phyloP scores from a whole-genome alignment of 30 jellyfish, hydroid and myxozoan species.

The Phacellophora camtschatica region DNA sequence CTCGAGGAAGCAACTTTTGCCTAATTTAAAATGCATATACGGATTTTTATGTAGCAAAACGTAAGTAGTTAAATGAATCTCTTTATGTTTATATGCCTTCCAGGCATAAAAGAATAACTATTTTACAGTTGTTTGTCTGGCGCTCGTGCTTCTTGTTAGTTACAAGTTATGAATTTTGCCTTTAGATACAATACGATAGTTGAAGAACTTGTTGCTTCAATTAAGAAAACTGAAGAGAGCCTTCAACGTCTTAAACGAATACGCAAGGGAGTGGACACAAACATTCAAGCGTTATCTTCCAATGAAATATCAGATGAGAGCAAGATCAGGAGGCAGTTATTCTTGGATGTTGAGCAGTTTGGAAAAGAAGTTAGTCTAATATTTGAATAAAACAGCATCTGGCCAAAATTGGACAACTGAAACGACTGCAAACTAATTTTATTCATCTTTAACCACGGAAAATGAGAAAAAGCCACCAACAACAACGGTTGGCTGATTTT shows the following conservation, averaged over 20 bases:
- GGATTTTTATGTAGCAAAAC: too few species aligned
- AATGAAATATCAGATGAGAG: conserved; percentile 83
- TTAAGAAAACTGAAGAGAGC: conserved; percentile 97
- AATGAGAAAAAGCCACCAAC: too few species aligned
- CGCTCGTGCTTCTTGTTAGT: not conserved
- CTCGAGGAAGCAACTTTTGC: too few species aligned
- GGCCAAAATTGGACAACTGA: too few species aligned
- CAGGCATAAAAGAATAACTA: too few species aligned
- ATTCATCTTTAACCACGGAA: too few species aligned
- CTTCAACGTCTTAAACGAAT: conserved; percentile 84
- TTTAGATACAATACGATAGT: conserved; percentile 70
- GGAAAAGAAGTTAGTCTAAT: conserved; percentile 84
- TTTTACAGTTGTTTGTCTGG: not conserved
- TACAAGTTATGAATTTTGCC: not conserved
- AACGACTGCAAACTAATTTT: too few species aligned
- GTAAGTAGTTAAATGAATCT: too few species aligned
- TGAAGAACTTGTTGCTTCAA: conserved; percentile 87
- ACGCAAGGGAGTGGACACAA: conserved; percentile 79
- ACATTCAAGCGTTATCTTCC: conserved; percentile 15
- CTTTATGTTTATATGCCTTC: too few species aligned
- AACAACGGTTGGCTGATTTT: too few species aligned
- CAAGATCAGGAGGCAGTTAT: conserved; percentile 83
- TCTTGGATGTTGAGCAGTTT: conserved; percentile 76
- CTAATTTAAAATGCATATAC: too few species aligned
- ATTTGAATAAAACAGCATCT: too few species aligned